Percentiles rank a stretch among this genome's conserved stretches.
phyloP scores from a whole-genome alignment of 2,888 invertebrate genomes.

The Notodonta ziczac region DNA sequence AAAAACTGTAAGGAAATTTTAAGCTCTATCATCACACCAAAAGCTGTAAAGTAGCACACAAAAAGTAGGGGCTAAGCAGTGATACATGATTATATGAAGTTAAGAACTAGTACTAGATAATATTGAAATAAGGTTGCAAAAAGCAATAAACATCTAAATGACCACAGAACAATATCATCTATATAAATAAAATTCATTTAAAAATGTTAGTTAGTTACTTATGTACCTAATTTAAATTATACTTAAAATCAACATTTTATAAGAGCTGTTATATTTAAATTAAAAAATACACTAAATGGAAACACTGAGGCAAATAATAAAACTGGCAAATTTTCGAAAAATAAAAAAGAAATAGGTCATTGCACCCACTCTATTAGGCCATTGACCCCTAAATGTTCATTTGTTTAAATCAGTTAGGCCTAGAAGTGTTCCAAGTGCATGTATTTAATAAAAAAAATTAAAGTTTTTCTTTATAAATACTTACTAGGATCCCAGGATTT shows the following conservation, averaged over 20 bases:
- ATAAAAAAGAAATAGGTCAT: slow-evolving; percentile 71
- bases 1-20: too few relatives aligned
- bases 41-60: too few relatives aligned
- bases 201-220: too few relatives aligned
- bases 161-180: too few relatives aligned
- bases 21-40: too few relatives aligned
- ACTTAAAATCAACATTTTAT: not conserved
- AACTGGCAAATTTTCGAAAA: slow-evolving; percentile 54
- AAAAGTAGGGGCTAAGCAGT: too few relatives aligned
- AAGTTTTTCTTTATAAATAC: slow-evolving; percentile 46
- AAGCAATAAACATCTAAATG: too few relatives aligned
- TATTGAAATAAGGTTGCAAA: too few relatives aligned
- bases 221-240: not conserved
- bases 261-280: not conserved
- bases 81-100: too few relatives aligned
- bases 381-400: slow-evolving; percentile 68
- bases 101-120: too few relatives aligned
- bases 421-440: slow-evolving; percentile 45
- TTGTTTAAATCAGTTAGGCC: slow-evolving; percentile 76
- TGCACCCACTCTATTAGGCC: slow-evolving; percentile 70
- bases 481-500: slow-evolving; percentile 93
- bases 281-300: slow-evolving; percentile 18
- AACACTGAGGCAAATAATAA: slow-evolving; percentile 23
- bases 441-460: slow-evolving; percentile 18
- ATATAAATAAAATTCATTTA: too few relatives aligned